A percentile compares a stretch with the other conserved stretches of the same genome.
phyloP scores from a whole-genome alignment of 2,888 invertebrate genomes.

The Brenthis ino region DNA sequence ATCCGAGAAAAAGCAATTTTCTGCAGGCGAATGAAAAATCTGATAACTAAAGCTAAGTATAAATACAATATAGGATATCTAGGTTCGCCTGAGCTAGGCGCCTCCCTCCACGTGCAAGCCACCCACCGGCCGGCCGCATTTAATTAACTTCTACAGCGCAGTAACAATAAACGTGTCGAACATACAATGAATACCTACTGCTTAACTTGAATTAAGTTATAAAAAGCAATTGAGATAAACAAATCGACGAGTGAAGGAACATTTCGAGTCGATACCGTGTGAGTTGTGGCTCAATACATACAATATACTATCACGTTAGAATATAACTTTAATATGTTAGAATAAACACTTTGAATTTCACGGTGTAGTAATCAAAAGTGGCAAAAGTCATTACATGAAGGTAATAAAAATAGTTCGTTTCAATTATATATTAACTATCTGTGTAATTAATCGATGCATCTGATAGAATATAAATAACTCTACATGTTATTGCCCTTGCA shows the following conservation, averaged over 20 bases:
- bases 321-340: too few relatives aligned
- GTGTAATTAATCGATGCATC: background rate
- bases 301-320: too few relatives aligned
- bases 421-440: background rate
- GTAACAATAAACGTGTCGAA: slow-evolving; percentile 27
- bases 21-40: background rate
- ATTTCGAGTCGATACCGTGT: too few relatives aligned
- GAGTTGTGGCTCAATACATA: background rate
- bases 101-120: slow-evolving; percentile 36
- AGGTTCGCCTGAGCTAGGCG: slow-evolving; percentile 4
- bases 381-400: too few relatives aligned
- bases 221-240: background rate
- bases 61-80: slow-evolving; percentile 7
- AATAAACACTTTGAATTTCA: too few relatives aligned
- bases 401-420: too few relatives aligned
- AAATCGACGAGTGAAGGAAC: too few relatives aligned
- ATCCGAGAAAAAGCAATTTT: background rate
- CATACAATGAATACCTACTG: slow-evolving; percentile 14
- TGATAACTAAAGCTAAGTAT: slow-evolving; percentile 9
- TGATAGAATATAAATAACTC: slow-evolving; percentile 3
- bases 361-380: too few relatives aligned
- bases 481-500: slow-evolving; percentile 2
- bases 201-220: slow-evolving; percentile 11
- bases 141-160: slow-evolving; percentile 19
- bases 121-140: slow-evolving; percentile 25